Evolutionary conservation across 2,113 vertebrate species (phyloP), one percentile per base, ranked within the genome.

Genomic region (Ellobius talpinus): DNA sequence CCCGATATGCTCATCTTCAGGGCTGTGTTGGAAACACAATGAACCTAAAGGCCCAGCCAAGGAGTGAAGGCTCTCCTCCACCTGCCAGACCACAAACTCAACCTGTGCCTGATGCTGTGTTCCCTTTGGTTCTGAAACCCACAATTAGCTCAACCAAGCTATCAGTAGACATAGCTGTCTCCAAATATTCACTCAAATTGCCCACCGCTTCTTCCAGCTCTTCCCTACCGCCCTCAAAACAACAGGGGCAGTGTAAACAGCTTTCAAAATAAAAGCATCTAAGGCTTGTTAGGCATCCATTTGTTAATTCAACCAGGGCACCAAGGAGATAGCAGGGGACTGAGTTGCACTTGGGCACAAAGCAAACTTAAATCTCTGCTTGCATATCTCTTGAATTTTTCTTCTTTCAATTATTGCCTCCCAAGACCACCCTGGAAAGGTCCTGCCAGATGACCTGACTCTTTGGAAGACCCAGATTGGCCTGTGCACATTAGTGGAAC

Each of bases 191-290:
- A 90, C 21, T 95, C 94, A 79, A 70, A 70, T 47, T 42, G 39
- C 47, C 26, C 82, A 58, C 31, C 50, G n/a, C 26, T 31, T 36
- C 9, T 73, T 87, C 47, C 63, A 74, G 76, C 29, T 7, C 58
- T 79, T 21, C 31, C 9, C 81, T 52, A 81, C 1, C 36, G 29
- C 13, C 17, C 42, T 91, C n/a, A 33, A 50, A 26, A n/a, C 29
- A 3, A 73, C 24, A 88, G 29, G 66, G 58, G 42, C 1, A 24
- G 17, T 39, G 17, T 45, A 68, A 65, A 73, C 73, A 47, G 24
- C 47, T 96, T 94, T 91, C 77, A 78, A 68, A 90, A 97, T 66
- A 87, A 73, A 95, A 87, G 82, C 61, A 74, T 19, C 21, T 3
- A 33, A 93, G 31, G 24, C 5, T 72, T 55, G 3, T 79, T 79